Evolutionary conservation across 2,888 invertebrate species (phyloP).

Genomic region (Clanis bilineata): DNA sequence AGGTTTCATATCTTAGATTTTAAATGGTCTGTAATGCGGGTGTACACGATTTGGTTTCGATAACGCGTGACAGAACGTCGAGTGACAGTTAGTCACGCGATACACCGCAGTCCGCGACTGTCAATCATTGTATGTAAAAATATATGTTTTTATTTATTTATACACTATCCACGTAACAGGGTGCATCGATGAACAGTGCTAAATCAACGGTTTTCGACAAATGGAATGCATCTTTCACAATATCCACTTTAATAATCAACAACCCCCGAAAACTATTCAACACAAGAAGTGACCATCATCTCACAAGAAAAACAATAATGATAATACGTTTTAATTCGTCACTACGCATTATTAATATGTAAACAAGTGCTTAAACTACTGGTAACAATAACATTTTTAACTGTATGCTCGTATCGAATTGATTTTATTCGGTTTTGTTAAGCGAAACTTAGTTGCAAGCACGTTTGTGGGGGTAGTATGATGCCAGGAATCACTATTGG

Average conservation of each 20-base stretch:
- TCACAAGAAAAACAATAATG: conserved; percentile 51
- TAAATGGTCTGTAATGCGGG: conserved; percentile 60
- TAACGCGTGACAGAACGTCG: neutral
- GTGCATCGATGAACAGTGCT: conserved; percentile 77
- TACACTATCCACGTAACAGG: conserved; percentile 57
- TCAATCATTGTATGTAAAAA: conserved; percentile 59
- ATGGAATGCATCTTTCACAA: conserved; percentile 79
- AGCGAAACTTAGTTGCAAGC: conserved; percentile 25
- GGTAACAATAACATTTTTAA: conserved; percentile 78
- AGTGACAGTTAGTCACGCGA: conserved; percentile 34
- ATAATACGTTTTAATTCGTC: conserved; percentile 46
- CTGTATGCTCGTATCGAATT: conserved; percentile 51
- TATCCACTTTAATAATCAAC: conserved; percentile 66
- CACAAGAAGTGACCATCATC: conserved; percentile 55
- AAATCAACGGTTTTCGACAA: conserved; percentile 62
- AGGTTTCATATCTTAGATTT: conserved; percentile 45
- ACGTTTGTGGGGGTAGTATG: conserved; percentile 24
- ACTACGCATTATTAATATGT: conserved; percentile 46
- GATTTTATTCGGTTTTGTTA: conserved; percentile 34
- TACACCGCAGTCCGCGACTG: conserved; percentile 37
- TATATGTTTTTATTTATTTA: conserved; percentile 54
- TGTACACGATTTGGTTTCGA: conserved; percentile 23
- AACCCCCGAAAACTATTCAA: conserved; percentile 57
- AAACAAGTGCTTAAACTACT: conserved; percentile 78
- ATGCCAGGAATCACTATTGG: neutral